Evolutionary conservation across 2,113 vertebrate species (phyloP).

Genomic region (Lagenorhynchus albirostris): DNA sequence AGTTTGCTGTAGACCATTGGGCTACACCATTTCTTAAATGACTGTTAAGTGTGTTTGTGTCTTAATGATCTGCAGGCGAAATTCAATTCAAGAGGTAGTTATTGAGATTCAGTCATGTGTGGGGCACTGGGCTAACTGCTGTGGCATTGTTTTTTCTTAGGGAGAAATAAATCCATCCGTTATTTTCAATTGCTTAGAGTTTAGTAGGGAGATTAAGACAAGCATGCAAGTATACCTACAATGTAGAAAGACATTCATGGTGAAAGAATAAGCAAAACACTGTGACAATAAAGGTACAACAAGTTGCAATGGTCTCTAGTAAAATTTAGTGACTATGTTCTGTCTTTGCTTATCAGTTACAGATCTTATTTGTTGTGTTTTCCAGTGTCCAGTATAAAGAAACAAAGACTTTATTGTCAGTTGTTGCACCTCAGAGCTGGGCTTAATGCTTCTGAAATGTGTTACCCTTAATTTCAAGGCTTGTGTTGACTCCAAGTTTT

Average conservation of each 20-base stretch:
- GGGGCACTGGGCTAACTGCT: not conserved
- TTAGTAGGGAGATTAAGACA: not conserved
- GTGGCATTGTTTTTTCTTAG: not conserved
- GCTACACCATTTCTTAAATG: not conserved
- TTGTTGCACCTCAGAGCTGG: not conserved
- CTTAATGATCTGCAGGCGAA: not conserved
- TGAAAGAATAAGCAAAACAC: not conserved
- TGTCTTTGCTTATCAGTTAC: not conserved
- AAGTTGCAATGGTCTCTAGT: not conserved
- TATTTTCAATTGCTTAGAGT: not conserved
- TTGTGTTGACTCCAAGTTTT: not conserved
- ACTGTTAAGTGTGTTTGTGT: not conserved
- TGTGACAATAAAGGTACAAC: not conserved
- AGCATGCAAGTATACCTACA: not conserved
- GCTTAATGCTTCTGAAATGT: not conserved
- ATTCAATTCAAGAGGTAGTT: not conserved
- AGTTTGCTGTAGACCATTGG: not conserved
- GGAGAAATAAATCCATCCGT: not conserved
- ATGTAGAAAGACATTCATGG: not conserved
- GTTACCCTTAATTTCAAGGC: not conserved
- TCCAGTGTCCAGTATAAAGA: not conserved
- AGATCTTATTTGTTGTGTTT: not conserved
- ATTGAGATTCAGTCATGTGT: not conserved
- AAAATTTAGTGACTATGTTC: not conserved
- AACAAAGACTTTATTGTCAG: not conserved